Base-by-base conservation (phyloP, 2,113 vertebrate genomes). In the Andinoacara biseriatus region DNA sequence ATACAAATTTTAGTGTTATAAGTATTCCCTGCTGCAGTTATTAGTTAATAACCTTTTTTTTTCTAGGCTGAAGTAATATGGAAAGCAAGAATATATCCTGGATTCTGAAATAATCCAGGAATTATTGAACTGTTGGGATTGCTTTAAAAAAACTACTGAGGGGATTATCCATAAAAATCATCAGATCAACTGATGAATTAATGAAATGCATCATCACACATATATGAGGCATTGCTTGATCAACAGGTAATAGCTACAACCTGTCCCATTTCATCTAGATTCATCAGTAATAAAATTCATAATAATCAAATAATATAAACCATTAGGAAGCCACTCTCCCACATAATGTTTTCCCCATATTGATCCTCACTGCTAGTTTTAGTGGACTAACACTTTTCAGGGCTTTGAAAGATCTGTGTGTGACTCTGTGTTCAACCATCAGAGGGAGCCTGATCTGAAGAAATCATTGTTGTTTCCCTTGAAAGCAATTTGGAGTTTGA, bases 371-470 rank as follows among this genome's bases (percentile, higher is more conserved):
- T 72, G 67, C 46, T 54, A 9, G 46, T 72, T 54, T 33, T 7
- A 0, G 18, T 0, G 31, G 18, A 33, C n/a, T 1, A 29, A 54
- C 10, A 7, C 18, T 1, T 72, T 54, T 72, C 67, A 5, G 26
- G 46, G 26, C 46, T 54, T 54, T 9, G 67, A 72, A 31, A 8
- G 20, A 60, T 60, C 40, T 1, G 10, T 61, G 58, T 57, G 63
- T 78, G 11, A 84, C 87, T 49, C 84, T 24, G 8, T 11, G 1
- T 78, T 75, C 14, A 1, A 3, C 91, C 91, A 78, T 52, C n/a
- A 88, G 89, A 77, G 79, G 87, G 90, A 79, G 88, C 57, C 63
- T 75, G 46, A n/a, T 76, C 40, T 82, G 26, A 84, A 69, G 60
- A 38, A 74, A 75, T 72, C 13, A 7, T 60, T 80, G 15, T 43